Evolutionary conservation across 2,888 invertebrate species (phyloP), one percentile per base, ranked within the genome.

Genomic region (Actias luna): DNA sequence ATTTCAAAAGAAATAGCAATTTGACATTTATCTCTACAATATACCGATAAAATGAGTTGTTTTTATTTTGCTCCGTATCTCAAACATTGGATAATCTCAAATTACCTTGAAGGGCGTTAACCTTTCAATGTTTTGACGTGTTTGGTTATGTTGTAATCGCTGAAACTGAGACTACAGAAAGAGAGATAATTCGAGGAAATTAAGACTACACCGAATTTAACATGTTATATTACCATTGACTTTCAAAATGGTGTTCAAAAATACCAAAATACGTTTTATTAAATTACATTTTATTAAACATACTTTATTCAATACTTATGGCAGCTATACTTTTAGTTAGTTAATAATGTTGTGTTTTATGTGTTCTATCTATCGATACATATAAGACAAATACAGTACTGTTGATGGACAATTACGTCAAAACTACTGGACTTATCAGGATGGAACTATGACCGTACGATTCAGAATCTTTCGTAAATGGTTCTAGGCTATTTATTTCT

Each of bases 191-290:
- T 25, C 31, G 58, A 8, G n/a, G 42, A 62, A 62, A 62, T 62
- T 31, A 36, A 62, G 58, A 58, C 58, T 62, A 62, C 61, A 31
- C 58, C 39, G 61, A 57, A 57, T 58, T 62, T 62, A 42, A 31
- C 42, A 57, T 16, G 55, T 55, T 55, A 29, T 16, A n/a, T 55
- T 55, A 29, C 55, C n/a, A 8, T 29, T 55, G 16, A 55, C n/a
- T 55, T 55, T 55, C 16, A 29, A 55, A 16, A 55, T 27, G 16
- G 29, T 27, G n/a, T 29, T n/a, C n/a, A n/a, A n/a, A n/a, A n/a
- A n/a, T n/a, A n/a, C n/a, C n/a, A n/a, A n/a, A n/a, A n/a, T n/a
- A n/a, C n/a, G n/a, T n/a, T n/a, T n/a, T n/a, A n/a, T 14, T 42
- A 42, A 42, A 16, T 42, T 42, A 42, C 4, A n/a, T 33, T 33